Conservation (phyloP, 2,888 invertebrate species). For the Opisthograptis luteolata region DNA sequence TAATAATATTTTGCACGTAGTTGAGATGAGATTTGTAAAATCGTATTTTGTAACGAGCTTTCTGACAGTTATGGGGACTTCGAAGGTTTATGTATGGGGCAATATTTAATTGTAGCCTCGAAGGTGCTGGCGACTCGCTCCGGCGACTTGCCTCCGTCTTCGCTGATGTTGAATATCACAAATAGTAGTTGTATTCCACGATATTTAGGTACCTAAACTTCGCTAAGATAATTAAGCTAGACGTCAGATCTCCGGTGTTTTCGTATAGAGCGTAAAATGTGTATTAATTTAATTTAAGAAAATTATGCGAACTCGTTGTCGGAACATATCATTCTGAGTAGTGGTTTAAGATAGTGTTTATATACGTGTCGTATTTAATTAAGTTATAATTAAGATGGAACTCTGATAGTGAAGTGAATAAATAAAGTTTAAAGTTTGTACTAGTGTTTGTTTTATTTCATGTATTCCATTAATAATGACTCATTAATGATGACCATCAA, state of each 20-base stretch:
- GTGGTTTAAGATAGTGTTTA: constrained; percentile 77
- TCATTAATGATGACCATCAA: too few species aligned
- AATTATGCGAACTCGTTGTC: constrained; percentile 65
- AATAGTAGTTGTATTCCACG: constrained; percentile 63
- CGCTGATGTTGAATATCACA: constrained; percentile 66
- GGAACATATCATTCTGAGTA: constrained; percentile 77
- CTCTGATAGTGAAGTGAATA: constrained; percentile 80
- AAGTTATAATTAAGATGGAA: constrained; percentile 79
- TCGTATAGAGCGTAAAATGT: constrained; percentile 73
- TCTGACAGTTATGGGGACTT: constrained; percentile 63
- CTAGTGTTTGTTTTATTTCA: constrained; percentile 45
- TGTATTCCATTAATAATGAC: too few species aligned
- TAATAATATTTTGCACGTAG: constrained; percentile 52
- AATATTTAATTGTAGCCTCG: constrained; percentile 58
- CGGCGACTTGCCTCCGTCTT: constrained; percentile 81
- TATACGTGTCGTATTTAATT: constrained; percentile 76
- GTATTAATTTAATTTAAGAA: constrained; percentile 72
- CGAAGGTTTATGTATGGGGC: constrained; percentile 65
- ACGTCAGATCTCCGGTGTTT: constrained; percentile 75
- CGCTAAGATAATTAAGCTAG: constrained; percentile 63
- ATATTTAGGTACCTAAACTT: constrained; percentile 68
- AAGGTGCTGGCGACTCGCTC: constrained; percentile 82
- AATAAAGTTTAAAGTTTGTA: constrained; percentile 75
- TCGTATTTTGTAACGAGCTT: constrained; percentile 49
- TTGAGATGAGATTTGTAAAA: constrained; percentile 67